Base-by-base conservation (phyloP, 1,140 invertebrate genomes). In the Ceratosolen fusciceps region DNA sequence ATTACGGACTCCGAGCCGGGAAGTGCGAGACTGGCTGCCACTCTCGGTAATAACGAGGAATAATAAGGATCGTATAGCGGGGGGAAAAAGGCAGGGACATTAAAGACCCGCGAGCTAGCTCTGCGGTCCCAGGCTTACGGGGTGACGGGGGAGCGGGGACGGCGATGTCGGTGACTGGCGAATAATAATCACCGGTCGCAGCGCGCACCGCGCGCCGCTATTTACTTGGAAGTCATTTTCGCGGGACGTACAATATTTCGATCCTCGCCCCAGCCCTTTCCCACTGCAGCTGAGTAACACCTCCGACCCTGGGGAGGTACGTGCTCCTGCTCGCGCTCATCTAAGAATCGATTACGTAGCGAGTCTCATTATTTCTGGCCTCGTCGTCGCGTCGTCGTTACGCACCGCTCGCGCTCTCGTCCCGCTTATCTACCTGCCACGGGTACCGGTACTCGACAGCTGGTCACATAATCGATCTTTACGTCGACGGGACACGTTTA, bases 211-310 rank as follows among this genome's bases (percentile, higher is more conserved):
- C 21, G 12, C 12, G 12, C 37, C 60, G 29, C 39, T 9, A 16
- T 31, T 60, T 78, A 78, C 68, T 47, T 49, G 76, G 76, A 78
- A 78, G 16, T 26, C 34, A 78, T 62, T 71, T 78, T 29, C 68
- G 49, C 34, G 68, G 54, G 56, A 34, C 68, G 56, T 58, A 31
- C 52, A 71, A 77, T 77, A 71, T 58, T 56, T 77, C n/a, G 43
- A 7, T 37, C 43, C 56, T 62, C 16, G 12, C 16, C 21, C 19
- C 19, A 29, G 3, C 37, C 37, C 31, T 24, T 65, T 71, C 68
- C 37, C 34, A 24, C 71, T 21, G 21, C 24, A n/a, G n/a, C n/a
- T n/a, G n/a, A n/a, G n/a, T n/a, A n/a, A 65, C 29, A 49, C 49
- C 56, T 74, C 24, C 54, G 19, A 47, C 5, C 39, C 5, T 43